Evolutionary conservation across 2,888 invertebrate genomes (phyloP).

Genomic region (Brachylomia viminalis): DNA sequence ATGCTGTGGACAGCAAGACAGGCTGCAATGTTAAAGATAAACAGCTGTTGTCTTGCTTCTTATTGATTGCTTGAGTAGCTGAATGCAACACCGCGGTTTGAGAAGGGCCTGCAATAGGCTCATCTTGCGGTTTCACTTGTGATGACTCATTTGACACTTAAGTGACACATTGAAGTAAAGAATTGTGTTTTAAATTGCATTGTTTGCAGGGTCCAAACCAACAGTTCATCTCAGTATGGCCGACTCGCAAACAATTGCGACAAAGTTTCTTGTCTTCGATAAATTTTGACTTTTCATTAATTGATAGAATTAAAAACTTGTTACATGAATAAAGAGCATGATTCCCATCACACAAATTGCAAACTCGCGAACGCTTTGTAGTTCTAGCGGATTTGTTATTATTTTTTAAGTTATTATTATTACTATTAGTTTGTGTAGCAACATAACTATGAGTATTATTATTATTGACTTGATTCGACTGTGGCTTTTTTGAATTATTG

Average conservation of each 20-base stretch:
- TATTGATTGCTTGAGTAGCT: background rate
- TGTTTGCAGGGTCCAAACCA: conserved; percentile 14
- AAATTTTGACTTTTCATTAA: background rate
- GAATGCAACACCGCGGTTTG: conserved; percentile 11
- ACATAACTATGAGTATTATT: conserved; percentile 18
- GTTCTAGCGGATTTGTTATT: background rate
- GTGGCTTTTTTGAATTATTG: background rate
- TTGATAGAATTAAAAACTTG: background rate
- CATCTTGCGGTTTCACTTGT: background rate
- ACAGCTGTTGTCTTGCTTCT: conserved; percentile 2
- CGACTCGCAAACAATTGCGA: background rate
- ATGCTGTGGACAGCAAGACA: conserved; percentile 23
- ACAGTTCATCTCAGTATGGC: background rate
- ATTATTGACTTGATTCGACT: conserved; percentile 6
- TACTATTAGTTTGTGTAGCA: conserved; percentile 5
- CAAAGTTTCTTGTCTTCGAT: conserved; percentile 15
- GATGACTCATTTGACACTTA: background rate
- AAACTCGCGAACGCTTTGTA: conserved; percentile 2
- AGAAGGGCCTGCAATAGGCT: background rate
- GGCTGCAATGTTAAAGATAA: conserved; percentile 4
- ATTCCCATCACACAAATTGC: conserved; percentile 5
- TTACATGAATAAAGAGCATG: conserved; percentile 9
- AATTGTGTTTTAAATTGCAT: conserved; percentile 7
- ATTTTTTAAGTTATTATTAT: background rate
- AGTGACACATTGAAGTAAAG: conserved; percentile 5